Evolutionary conservation across 2,888 invertebrate genomes (phyloP).

Genomic region (Dexiosoma caninum): DNA sequence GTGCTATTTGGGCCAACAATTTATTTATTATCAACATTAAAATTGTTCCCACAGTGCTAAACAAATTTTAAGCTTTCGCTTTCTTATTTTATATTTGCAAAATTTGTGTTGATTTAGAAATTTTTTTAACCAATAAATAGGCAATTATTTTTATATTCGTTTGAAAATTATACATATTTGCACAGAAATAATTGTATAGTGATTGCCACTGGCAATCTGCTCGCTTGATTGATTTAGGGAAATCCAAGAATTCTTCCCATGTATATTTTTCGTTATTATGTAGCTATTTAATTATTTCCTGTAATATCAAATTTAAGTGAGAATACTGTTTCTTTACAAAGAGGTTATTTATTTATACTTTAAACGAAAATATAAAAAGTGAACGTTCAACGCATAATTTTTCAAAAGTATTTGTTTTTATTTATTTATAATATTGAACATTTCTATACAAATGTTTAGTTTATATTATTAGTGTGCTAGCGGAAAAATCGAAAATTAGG

Average conservation of each 20-base stretch:
- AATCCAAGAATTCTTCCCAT: slow-evolving; percentile 8
- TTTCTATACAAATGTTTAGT: slow-evolving; percentile 54
- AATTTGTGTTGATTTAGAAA: too few relatives aligned
- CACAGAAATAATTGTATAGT: too few relatives aligned
- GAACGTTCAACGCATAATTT: slow-evolving; percentile 58
- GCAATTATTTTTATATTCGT: too few relatives aligned
- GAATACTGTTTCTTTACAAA: slow-evolving; percentile 27
- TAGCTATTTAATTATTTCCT: slow-evolving; percentile 46
- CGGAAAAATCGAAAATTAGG: background rate
- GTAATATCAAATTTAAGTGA: slow-evolving; percentile 15
- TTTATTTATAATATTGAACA: slow-evolving; percentile 46
- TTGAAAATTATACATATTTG: too few relatives aligned
- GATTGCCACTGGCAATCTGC: too few relatives aligned
- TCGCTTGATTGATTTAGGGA: background rate
- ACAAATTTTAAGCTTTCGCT: too few relatives aligned
- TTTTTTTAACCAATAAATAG: too few relatives aligned
- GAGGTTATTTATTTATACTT: slow-evolving; percentile 3
- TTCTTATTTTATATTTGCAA: background rate
- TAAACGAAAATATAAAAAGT: slow-evolving; percentile 31
- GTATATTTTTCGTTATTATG: slow-evolving; percentile 23
- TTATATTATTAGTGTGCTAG: slow-evolving; percentile 25
- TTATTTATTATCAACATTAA: too few relatives aligned
- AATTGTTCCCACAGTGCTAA: too few relatives aligned
- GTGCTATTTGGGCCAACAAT: background rate
- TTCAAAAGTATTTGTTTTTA: slow-evolving; percentile 51